phyloP scores from a whole-genome alignment of 1,140 invertebrate species.

The Formica exsecta region DNA sequence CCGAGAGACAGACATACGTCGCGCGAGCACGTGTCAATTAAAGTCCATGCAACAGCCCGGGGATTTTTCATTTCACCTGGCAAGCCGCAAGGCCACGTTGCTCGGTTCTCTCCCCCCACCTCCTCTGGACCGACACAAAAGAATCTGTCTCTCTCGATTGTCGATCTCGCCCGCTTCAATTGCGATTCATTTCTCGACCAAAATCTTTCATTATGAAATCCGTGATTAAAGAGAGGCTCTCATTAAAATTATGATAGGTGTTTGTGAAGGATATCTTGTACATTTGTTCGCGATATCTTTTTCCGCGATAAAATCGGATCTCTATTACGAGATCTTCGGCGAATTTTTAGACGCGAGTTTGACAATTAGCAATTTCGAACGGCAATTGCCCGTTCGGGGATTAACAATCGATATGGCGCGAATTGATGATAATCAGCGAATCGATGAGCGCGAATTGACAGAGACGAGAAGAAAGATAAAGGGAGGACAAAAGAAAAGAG shows the following conservation, averaged over 20 bases:
- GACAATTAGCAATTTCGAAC: neutral
- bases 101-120: too few species aligned
- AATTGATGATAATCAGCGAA: conserved; percentile 16
- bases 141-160: conserved; percentile 3
- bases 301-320: neutral
- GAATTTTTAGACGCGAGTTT: neutral
- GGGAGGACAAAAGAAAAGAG: conserved; percentile 35
- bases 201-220: conserved; percentile 22
- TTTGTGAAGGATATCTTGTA: neutral
- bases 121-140: neutral
- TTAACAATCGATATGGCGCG: neutral
- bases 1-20: conserved; percentile 1
- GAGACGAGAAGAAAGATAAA: conserved; percentile 31
- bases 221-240: conserved; percentile 14
- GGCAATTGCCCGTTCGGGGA: neutral
- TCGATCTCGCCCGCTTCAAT: conserved; percentile 21
- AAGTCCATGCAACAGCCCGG: conserved; percentile 27
- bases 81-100: conserved; percentile 38
- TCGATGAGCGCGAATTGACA: neutral
- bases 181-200: conserved; percentile 31
- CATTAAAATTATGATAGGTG: conserved; percentile 15
- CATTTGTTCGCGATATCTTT: conserved; percentile 1
- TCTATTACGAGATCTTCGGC: neutral
- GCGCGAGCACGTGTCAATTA: conserved; percentile 64
- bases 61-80: conserved; percentile 51